These are phyloP conservation scores for Steromphala cineraria DNA, from an alignment of 2,888 invertebrate genomes.

Conservation along the genomic window DNA sequence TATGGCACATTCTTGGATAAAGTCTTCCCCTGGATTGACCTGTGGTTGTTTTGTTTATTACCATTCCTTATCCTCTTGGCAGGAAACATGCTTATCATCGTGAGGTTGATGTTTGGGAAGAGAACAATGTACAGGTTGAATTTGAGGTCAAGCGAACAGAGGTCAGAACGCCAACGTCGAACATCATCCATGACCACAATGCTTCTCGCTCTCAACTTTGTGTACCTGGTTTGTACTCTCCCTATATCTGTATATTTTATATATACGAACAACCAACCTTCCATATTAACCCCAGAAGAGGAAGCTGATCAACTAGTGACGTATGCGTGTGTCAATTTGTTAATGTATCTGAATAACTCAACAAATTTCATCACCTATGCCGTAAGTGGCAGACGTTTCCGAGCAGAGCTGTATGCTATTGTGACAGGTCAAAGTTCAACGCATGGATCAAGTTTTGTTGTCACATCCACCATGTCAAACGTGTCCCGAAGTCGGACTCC, in stretches of 20 bases:
- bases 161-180: conserved; percentile 34
- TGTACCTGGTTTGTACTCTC: conserved; percentile 38
- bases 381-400: conserved; percentile 39
- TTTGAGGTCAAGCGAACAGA: not conserved
- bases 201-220: conserved; percentile 31
- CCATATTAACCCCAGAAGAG: not conserved
- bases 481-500: too few species aligned
- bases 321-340: conserved; percentile 29
- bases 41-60: conserved; percentile 35
- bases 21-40: conserved; percentile 35
- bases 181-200: conserved; percentile 42
- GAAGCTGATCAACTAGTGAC: conserved; percentile 23
- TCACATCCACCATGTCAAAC: not conserved
- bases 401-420: conserved; percentile 42
- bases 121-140: not conserved
- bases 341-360: conserved; percentile 46
- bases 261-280: not conserved
- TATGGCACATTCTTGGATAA: conserved; percentile 25
- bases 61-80: conserved; percentile 36
- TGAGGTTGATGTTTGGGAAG: conserved; percentile 29
- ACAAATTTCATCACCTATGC: conserved; percentile 44
- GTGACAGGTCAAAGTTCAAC: conserved; percentile 11
- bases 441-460: not conserved
- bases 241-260: conserved; percentile 34
- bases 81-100: conserved; percentile 37